A percentile compares a stretch with the other conserved stretches of the same genome.
Evolutionary conservation across 2,888 invertebrate genomes (phyloP).

Genomic region (Lasius platythorax): DNA sequence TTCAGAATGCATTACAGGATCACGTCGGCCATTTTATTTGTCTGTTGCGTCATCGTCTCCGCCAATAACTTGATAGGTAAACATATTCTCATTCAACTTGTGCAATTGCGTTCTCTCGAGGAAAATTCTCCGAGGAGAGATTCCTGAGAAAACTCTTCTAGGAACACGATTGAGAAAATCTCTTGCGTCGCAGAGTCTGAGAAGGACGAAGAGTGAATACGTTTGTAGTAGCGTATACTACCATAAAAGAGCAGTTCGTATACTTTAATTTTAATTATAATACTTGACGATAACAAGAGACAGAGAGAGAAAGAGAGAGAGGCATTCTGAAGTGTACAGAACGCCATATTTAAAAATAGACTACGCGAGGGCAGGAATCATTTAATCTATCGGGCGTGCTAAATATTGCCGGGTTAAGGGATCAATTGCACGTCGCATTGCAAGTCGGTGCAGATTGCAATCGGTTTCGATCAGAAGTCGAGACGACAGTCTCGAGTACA

Average conservation of each 20-base stretch:
- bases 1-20: slow-evolving; percentile 96
- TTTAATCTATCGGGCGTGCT: slow-evolving; percentile 19
- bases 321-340: not conserved
- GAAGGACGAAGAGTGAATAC: not conserved
- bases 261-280: not conserved
- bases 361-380: slow-evolving; percentile 29
- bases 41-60: slow-evolving; percentile 95
- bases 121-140: not conserved
- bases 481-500: slow-evolving; percentile 39
- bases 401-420: slow-evolving; percentile 50
- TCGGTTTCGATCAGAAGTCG: slow-evolving; percentile 47
- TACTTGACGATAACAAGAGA: not conserved
- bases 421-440: slow-evolving; percentile 57
- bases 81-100: slow-evolving; percentile 10
- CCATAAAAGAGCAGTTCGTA: not conserved
- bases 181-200: not conserved
- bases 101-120: not conserved
- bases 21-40: slow-evolving; percentile 94
- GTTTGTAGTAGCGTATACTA: not conserved
- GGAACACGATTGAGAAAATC: not conserved
- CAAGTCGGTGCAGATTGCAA: slow-evolving; percentile 18
- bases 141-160: not conserved
- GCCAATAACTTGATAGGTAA: slow-evolving; percentile 96
- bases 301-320: not conserved
- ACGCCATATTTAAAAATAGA: slow-evolving; percentile 16